Conservation (phyloP, 2,888 invertebrate species). For the Tachystola acroxantha region DNA sequence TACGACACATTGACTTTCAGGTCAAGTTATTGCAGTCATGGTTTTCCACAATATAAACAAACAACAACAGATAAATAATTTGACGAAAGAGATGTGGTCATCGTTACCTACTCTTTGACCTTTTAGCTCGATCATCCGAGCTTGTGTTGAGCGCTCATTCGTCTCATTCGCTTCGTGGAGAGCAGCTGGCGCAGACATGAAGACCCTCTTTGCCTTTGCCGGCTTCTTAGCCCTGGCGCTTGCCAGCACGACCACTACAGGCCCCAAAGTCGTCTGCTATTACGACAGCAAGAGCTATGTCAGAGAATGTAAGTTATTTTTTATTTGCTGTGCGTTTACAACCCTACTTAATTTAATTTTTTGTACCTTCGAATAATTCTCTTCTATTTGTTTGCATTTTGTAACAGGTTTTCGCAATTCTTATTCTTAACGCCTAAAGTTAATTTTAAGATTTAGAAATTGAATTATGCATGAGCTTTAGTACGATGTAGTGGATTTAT, state of each 20-base stretch:
- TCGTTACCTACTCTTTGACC: conserved; percentile 48
- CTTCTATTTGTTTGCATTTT: too few species aligned
- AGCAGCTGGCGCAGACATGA: conserved; percentile 45
- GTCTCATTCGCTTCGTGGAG: conserved; percentile 49
- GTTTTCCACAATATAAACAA: conserved; percentile 5
- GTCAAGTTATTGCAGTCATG: not conserved
- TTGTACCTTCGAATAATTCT: too few species aligned
- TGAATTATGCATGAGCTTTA: conserved; percentile 13
- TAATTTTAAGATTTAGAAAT: too few species aligned
- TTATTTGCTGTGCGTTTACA: conserved; percentile 39
- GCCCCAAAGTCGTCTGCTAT: conserved; percentile 83
- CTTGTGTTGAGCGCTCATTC: conserved; percentile 44
- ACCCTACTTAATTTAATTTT: too few species aligned
- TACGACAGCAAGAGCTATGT: conserved; percentile 84
- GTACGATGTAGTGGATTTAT: too few species aligned
- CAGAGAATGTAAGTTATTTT: conserved; percentile 79
- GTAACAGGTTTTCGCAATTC: too few species aligned
- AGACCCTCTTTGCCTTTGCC: conserved; percentile 41
- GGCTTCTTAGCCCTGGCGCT: conserved; percentile 48
- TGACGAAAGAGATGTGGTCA: conserved; percentile 24
- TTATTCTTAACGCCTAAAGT: too few species aligned
- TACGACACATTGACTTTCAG: not conserved
- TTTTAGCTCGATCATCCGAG: conserved; percentile 19
- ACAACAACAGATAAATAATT: not conserved
- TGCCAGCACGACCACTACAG: conserved; percentile 51